Evolutionary conservation across 2,113 vertebrate genomes (phyloP).

Genomic region (Oncorhynchus kisutch): DNA sequence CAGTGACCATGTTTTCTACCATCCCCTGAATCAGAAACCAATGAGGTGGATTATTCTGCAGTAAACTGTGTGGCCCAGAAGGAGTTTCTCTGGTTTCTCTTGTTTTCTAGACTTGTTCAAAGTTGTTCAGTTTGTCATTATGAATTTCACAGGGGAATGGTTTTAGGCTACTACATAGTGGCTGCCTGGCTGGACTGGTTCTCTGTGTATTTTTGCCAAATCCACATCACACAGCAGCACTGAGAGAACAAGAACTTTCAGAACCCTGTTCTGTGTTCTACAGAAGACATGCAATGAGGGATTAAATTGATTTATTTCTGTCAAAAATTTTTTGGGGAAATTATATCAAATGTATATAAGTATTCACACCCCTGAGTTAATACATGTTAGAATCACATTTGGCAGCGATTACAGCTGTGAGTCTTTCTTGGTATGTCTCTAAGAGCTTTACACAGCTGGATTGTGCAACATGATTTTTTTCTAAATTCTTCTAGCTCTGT

Average conservation of each 20-base stretch:
- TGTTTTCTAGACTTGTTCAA: neutral
- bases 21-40: constrained; percentile 15
- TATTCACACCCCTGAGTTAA: too few relatives aligned
- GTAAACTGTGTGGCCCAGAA: constrained; percentile 11
- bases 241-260: constrained; percentile 6
- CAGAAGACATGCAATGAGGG: too few relatives aligned
- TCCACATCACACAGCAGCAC: constrained; percentile 31
- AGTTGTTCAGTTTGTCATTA: constrained; percentile 15
- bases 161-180: constrained; percentile 20
- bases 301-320: too few relatives aligned
- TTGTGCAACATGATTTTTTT: too few relatives aligned
- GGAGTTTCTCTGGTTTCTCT: constrained; percentile 5
- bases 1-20: neutral
- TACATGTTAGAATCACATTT: too few relatives aligned
- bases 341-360: too few relatives aligned
- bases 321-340: too few relatives aligned
- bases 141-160: constrained; percentile 18
- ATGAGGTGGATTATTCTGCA: constrained; percentile 11
- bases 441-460: too few relatives aligned
- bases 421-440: too few relatives aligned
- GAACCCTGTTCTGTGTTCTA: neutral
- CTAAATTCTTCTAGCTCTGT: too few relatives aligned
- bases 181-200: neutral
- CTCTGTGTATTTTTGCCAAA: constrained; percentile 18
- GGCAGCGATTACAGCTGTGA: too few relatives aligned